phyloP scores from a whole-genome alignment of 2,113 vertebrate genomes.

The Hiodon alosoides region DNA sequence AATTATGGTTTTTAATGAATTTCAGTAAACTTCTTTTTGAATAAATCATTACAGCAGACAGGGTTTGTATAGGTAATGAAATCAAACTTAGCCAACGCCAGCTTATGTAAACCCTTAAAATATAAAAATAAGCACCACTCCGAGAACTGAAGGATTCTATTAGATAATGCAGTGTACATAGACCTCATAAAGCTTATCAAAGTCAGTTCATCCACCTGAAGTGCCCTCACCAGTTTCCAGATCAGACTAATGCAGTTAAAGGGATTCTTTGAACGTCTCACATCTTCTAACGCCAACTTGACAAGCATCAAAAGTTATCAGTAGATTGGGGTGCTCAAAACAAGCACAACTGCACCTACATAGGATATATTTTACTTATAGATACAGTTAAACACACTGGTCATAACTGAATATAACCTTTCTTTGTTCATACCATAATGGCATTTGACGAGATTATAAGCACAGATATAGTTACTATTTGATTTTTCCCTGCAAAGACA shows the following conservation, averaged over 20 bases:
- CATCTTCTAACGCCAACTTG: too few relatives aligned
- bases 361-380: not conserved
- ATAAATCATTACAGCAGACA: not conserved
- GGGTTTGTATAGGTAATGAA: not conserved
- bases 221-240: too few relatives aligned
- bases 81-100: not conserved
- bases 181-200: too few relatives aligned
- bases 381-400: conserved; percentile 38
- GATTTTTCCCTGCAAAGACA: conserved; percentile 14
- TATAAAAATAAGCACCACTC: conserved; percentile 27
- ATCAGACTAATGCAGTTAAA: too few relatives aligned
- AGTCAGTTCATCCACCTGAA: too few relatives aligned
- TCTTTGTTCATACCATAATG: conserved; percentile 42
- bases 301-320: too few relatives aligned
- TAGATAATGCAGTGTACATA: too few relatives aligned
- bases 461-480: conserved; percentile 37
- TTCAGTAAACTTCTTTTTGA: not conserved
- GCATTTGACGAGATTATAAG: conserved; percentile 40
- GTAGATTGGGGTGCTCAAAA: not conserved
- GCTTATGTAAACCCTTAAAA: conserved; percentile 27
- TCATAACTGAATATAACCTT: conserved; percentile 29
- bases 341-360: not conserved
- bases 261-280: too few relatives aligned
- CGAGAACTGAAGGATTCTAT: conserved; percentile 10
- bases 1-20: not conserved